Evolutionary conservation across 1,140 invertebrate species (phyloP), one percentile per base, ranked within the genome.

Genomic region (Popillia japonica): DNA sequence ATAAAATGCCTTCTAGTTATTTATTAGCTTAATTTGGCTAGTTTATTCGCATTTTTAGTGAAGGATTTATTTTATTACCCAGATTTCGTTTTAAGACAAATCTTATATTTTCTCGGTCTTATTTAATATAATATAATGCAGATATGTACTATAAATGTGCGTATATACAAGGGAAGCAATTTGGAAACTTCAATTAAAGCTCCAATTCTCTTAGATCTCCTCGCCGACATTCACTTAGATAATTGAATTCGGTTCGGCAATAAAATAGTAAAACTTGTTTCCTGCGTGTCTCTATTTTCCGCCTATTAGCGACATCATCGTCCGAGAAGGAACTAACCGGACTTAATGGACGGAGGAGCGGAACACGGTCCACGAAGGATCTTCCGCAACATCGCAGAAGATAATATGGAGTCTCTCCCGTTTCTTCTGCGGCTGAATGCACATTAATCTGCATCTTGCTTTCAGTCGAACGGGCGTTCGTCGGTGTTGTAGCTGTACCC

Each of bases 381-480:
- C 14, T 17, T 48, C 44, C 78, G 80, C 80, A 76, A 68, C 78
- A 59, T 48, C 75, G 78, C 73, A 75, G 72, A 73, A 40, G 78
- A 77, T 77, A 59, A 75, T 78, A 81, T 44, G 34, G 68, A 77
- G 76, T 76, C 81, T 80, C 82, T 82, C 82, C 81, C 82, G 82
- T 85, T 85, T 86, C 85, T 86, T 86, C 82, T 78, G 80, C 84
- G 83, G 85, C 83, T 83, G 84, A 84, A 84, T 84, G 84, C 83
- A 86, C 85, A 86, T 86, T 86, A 86, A 86, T 86, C 85, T 86
- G 85, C 85, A 86, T 86, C 82, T 83, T 80, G 75, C 81, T 76
- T 75, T 55, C 7, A 14, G 48, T 6, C 0, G 48, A 17, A n/a
- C n/a, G 48, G 11, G 17, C 14, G 48, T 55, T 55, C 17, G 48